Evolutionary conservation across 2,888 invertebrate species (phyloP).

Genomic region (Rhagonycha fulva): DNA sequence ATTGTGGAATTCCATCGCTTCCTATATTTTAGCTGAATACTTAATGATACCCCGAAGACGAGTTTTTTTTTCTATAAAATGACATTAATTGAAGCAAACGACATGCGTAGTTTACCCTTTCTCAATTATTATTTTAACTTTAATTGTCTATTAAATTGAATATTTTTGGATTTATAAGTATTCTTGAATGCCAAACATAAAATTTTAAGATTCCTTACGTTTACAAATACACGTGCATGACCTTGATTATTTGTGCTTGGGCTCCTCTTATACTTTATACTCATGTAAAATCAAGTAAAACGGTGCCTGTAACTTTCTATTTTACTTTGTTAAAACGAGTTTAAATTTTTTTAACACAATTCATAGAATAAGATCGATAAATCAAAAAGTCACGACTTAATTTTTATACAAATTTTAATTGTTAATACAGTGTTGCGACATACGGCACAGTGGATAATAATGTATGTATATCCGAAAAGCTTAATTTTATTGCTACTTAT

Average conservation of each 20-base stretch:
- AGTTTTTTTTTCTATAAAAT: neutral
- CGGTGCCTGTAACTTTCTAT: constrained; percentile 2
- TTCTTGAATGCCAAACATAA: neutral
- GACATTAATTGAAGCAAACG: neutral
- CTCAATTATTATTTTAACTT: neutral
- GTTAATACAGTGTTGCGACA: neutral
- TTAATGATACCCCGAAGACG: neutral
- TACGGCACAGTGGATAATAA: neutral
- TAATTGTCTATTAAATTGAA: neutral
- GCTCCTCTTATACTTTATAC: neutral
- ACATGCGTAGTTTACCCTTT: neutral
- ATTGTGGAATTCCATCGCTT: neutral
- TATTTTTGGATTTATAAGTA: neutral
- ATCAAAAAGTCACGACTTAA: constrained; percentile 3
- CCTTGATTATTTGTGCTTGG: neutral
- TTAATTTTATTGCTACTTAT: neutral
- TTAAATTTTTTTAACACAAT: constrained; percentile 2
- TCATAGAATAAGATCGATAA: constrained; percentile 4
- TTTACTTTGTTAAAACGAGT: constrained; percentile 2
- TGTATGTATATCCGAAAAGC: neutral
- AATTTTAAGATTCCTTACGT: neutral
- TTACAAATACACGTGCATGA: neutral
- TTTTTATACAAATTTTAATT: neutral
- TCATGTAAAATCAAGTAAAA: neutral
- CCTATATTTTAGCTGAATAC: neutral